A percentile compares a stretch with the other conserved stretches of the same genome.
phyloP scores from a whole-genome alignment of 1,140 invertebrate genomes.

The Amphibalanus amphitrite region DNA sequence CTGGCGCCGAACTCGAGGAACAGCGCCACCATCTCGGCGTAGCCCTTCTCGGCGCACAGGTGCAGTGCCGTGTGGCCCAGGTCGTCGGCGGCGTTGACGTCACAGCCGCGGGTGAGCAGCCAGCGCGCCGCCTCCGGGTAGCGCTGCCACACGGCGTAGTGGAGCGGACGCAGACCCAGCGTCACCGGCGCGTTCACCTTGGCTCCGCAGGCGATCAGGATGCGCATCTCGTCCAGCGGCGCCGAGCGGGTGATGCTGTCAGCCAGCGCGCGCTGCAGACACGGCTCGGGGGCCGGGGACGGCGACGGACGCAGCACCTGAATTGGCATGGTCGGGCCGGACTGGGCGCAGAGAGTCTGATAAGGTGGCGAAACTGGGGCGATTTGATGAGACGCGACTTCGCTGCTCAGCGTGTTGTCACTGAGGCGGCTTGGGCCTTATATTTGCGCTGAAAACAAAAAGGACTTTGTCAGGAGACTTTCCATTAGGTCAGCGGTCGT shows the following conservation, averaged over 20 bases:
- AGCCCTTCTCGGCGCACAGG: slow-evolving; percentile 67
- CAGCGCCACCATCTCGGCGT: slow-evolving; percentile 35
- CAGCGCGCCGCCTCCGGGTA: slow-evolving; percentile 61
- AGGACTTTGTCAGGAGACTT: too few species aligned
- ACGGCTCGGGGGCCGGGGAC: slow-evolving; percentile 11
- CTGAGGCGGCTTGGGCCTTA: too few species aligned
- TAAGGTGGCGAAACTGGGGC: too few species aligned
- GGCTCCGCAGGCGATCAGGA: slow-evolving; percentile 63
- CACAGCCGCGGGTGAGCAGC: slow-evolving; percentile 53
- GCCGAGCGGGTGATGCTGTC: slow-evolving; percentile 77
- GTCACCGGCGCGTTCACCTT: slow-evolving; percentile 42
- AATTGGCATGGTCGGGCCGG: neutral
- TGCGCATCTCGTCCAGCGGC: slow-evolving; percentile 65
- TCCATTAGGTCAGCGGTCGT: too few species aligned
- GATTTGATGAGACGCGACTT: too few species aligned
- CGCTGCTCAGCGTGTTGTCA: too few species aligned
- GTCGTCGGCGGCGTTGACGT: slow-evolving; percentile 67
- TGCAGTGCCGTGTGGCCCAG: slow-evolving; percentile 79
- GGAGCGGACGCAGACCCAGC: slow-evolving; percentile 61
- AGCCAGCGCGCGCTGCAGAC: slow-evolving; percentile 62
- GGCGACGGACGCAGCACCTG: neutral
- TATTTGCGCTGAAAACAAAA: too few species aligned
- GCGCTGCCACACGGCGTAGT: slow-evolving; percentile 75
- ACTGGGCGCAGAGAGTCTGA: too few species aligned
- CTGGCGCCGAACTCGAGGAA: slow-evolving; percentile 59